Base-by-base conservation (phyloP, 2,888 invertebrate species). In the Pristionchus entomophagus region DNA sequence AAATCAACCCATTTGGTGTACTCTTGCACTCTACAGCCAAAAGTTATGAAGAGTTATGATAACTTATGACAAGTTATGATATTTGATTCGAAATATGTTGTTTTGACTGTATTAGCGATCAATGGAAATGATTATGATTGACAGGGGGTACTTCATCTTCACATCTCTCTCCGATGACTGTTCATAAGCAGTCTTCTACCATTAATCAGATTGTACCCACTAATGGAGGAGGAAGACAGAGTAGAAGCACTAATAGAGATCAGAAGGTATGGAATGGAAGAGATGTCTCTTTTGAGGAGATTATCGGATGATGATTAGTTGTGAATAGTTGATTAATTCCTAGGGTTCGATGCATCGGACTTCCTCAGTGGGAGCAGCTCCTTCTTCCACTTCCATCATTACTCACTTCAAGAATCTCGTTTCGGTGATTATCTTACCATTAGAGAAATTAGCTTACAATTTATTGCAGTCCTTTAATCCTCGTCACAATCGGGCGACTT, bases 401-500 rank as follows among this genome's bases (percentile, higher is more conserved):
- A 89, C 89, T 78, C 92, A 92, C 86, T 92, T 92, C 90, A 92
- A 92, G 87, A 51, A 83, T 59, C 80, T 38, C 4, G 32, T 84
- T 62, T 86, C 86, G 19, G 86, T 69, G 26, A 29, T 78, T 73
- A 62, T 49, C 19, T 14, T 56, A 22, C 5, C 14, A n/a, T 14
- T 8, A 5, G 32, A 8, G 1, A 38, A 38, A 19, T 38, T 12
- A 6, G 17, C 38, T 56, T 22, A 14, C 10, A 32, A 14, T 29
- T 32, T 32, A 53, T 80, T 86, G 51, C 62, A 78, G 78, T 86
- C 73, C 10, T 86, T 83, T 45, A 62, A 49, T 82, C 59, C 62
- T 77, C 29, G 45, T 69, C 29, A 80, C 45, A 45, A 22, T 84
- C 45, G 78, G 12, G 45, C 56, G 10, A 35, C 83, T 10, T 83